Base-by-base conservation (phyloP, 2,888 invertebrate genomes). In the Platynereis dumerilii region DNA sequence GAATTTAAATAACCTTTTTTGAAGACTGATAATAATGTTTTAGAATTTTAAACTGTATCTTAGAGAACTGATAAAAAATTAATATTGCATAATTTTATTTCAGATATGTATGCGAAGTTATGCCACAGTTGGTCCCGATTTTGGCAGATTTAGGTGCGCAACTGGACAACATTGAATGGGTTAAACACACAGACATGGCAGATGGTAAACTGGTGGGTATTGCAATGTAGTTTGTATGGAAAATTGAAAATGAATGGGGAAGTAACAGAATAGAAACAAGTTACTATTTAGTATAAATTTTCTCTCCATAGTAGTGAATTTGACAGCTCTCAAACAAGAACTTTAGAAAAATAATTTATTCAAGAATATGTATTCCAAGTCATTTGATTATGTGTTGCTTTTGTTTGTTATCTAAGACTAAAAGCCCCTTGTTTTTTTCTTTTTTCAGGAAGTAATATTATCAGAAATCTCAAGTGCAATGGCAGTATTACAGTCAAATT, bases 101-200 rank as follows among this genome's bases (percentile, higher is more conserved):
- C 48, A 80, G 80, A 61, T 75, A 74, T 74, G 80, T 76, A 1
- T 70, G 75, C 68, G 76, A 76, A 65, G 59, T 78, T 48, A 76
- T 80, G 53, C 75, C 72, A 2, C 72, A 75, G 65, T 68, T 79
- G 7, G 74, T 78, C 17, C 76, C 78, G 2, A 64, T 76, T 5
- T 69, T 80, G 55, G 75, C 76, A 54, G 77, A 78, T 45, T 66
- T 80, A 27, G 70, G 69, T 34, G 74, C 72, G 24, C 75, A 80
- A 60, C 68, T 80, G n/a, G 78, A 79, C 58, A 78, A 78, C 60
- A 74, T 80, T 20, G 70, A 74, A 15, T 78, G 80, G 79, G 68
- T 72, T 27, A 74, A 73, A 22, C 73, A 74, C 39, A 69, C 73
- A 22, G 67, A 72, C 52, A 68, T 76, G 45, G 63, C 68, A 20